Percentiles rank a stretch among this genome's conserved stretches.
These are phyloP conservation scores for Amblyornis subalaris DNA, from an alignment of 2,113 vertebrate species.

Conservation along the genomic window DNA sequence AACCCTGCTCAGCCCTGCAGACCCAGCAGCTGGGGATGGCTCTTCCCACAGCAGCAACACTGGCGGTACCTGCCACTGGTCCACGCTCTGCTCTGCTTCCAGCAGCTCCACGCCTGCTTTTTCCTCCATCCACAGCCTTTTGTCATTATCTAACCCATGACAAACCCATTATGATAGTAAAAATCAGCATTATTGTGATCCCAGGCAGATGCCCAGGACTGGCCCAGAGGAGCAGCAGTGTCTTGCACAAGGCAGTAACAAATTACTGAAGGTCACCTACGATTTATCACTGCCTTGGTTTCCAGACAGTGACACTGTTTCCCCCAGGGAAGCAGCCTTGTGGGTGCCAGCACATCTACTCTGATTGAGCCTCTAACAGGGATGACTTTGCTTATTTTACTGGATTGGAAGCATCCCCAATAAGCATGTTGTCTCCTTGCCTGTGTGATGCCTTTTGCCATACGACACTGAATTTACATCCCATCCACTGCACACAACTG, in stretches of 20 bases:
- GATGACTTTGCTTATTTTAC: neutral
- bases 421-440: neutral
- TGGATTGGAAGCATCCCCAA: neutral
- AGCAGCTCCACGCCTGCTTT: fast-evolving
- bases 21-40: neutral
- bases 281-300: slow-evolving; percentile 17
- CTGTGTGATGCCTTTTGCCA: neutral
- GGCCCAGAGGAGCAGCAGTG: neutral
- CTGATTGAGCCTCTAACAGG: neutral
- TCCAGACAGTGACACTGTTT: neutral
- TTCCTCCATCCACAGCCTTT: neutral
- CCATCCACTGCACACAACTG: neutral
- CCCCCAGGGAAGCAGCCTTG: neutral
- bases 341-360: slow-evolving; percentile 17
- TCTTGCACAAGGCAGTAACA: slow-evolving; percentile 4
- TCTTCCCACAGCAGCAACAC: neutral
- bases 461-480: neutral
- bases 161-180: neutral
- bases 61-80: fast-evolving
- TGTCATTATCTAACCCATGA: neutral
- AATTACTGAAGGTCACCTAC: slow-evolving; percentile 20
- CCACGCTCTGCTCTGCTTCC: neutral
- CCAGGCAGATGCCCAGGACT: neutral
- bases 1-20: neutral
- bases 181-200: neutral